phyloP scores from a whole-genome alignment of 2,888 invertebrate species.

The Celastrina argiolus region DNA sequence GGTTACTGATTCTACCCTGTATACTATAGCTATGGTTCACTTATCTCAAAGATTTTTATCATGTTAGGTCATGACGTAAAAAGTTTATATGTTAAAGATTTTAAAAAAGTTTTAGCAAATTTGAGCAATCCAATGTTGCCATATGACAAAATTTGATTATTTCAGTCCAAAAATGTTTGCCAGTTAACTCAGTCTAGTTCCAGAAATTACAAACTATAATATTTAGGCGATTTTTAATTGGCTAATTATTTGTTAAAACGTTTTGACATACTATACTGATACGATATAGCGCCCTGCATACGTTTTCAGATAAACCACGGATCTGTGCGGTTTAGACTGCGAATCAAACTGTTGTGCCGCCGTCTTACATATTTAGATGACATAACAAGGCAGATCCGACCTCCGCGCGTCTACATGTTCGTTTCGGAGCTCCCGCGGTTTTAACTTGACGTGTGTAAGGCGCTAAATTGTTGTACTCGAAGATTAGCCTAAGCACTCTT shows the following conservation, averaged over 20 bases:
- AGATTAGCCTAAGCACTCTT: background rate
- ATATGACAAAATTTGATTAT: background rate
- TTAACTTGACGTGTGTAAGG: too few relatives aligned
- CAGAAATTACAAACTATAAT: background rate
- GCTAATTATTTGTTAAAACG: background rate
- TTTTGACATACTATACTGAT: background rate
- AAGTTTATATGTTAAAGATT: background rate
- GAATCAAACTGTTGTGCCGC: too few relatives aligned
- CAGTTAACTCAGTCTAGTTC: background rate
- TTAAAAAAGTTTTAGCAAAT: conserved; percentile 4
- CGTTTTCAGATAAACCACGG: too few relatives aligned
- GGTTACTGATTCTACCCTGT: conserved; percentile 12
- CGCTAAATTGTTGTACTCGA: too few relatives aligned
- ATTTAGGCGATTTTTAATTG: background rate
- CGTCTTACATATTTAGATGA: too few relatives aligned
- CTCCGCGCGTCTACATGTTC: too few relatives aligned
- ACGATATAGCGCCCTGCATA: too few relatives aligned
- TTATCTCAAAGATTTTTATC: background rate
- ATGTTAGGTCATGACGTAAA: too few relatives aligned
- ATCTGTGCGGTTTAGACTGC: too few relatives aligned
- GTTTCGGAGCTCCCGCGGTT: too few relatives aligned
- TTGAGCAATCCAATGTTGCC: background rate
- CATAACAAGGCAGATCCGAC: too few relatives aligned
- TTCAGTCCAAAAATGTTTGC: background rate
- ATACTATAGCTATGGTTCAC: background rate